Evolutionary conservation across 2,797 vertebrate species (phyloP).

Genomic region (Tragelaphus oryx): DNA sequence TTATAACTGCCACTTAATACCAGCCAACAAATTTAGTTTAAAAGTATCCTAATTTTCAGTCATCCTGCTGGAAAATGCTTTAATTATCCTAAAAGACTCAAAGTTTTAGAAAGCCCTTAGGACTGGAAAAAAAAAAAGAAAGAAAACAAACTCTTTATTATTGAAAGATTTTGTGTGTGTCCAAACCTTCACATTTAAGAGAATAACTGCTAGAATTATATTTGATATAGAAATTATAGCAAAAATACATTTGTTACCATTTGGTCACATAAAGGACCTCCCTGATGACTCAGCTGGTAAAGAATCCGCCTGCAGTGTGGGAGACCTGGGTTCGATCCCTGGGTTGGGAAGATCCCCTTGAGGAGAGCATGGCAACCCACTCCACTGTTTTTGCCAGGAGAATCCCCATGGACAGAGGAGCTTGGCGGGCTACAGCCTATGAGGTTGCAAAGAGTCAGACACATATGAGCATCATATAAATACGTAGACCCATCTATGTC

Average conservation of each 20-base stretch:
- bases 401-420: not conserved
- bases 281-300: not conserved
- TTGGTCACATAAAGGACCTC: not conserved
- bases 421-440: not conserved
- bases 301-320: not conserved
- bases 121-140: not conserved
- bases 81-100: not conserved
- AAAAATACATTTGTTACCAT: not conserved
- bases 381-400: not conserved
- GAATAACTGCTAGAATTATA: not conserved
- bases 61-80: slow-evolving; percentile 11
- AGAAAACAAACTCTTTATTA: not conserved
- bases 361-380: not conserved
- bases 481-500: not conserved
- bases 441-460: not conserved
- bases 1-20: not conserved
- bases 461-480: not conserved
- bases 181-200: not conserved
- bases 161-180: not conserved
- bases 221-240: slow-evolving; percentile 13
- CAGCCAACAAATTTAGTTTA: not conserved
- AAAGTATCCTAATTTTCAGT: not conserved
- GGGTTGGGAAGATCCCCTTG: not conserved
- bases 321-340: not conserved
- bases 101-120: not conserved